phyloP scores from a whole-genome alignment of 2,888 invertebrate genomes.

The Sminthurinus aureus region DNA sequence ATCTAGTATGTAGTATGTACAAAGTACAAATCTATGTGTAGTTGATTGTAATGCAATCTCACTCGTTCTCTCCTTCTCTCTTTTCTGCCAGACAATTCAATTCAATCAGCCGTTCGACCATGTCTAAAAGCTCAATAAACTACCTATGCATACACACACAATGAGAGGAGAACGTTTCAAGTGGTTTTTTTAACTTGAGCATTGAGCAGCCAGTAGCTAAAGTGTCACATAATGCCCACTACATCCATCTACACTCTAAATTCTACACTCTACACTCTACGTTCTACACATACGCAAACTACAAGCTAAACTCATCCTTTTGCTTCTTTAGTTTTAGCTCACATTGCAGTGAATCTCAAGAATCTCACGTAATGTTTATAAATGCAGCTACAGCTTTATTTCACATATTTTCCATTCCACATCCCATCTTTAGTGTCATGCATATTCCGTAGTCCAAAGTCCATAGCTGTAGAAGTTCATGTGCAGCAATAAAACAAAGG shows the following conservation, averaged over 20 bases:
- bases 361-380: background rate
- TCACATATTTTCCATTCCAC: too few relatives aligned
- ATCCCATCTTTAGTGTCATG: too few relatives aligned
- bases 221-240: conserved; percentile 7
- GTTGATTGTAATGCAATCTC: conserved; percentile 34
- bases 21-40: too few relatives aligned
- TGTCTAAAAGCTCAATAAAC: conserved; percentile 47
- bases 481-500: too few relatives aligned
- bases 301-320: conserved; percentile 1
- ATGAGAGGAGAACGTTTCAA: conserved; percentile 13
- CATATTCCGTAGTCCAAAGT: too few relatives aligned
- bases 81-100: conserved; percentile 35
- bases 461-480: too few relatives aligned
- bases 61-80: background rate
- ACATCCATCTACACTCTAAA: too few relatives aligned
- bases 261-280: background rate
- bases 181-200: conserved; percentile 28
- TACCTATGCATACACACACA: conserved; percentile 48
- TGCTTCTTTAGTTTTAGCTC: background rate
- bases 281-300: background rate
- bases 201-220: too few relatives aligned
- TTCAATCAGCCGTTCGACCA: conserved; percentile 43
- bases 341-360: background rate
- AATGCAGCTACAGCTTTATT: too few relatives aligned
- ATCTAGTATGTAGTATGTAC: too few relatives aligned